Conservation (phyloP, 2,797 vertebrate genomes). For the Periophthalmus magnuspinnatus region DNA sequence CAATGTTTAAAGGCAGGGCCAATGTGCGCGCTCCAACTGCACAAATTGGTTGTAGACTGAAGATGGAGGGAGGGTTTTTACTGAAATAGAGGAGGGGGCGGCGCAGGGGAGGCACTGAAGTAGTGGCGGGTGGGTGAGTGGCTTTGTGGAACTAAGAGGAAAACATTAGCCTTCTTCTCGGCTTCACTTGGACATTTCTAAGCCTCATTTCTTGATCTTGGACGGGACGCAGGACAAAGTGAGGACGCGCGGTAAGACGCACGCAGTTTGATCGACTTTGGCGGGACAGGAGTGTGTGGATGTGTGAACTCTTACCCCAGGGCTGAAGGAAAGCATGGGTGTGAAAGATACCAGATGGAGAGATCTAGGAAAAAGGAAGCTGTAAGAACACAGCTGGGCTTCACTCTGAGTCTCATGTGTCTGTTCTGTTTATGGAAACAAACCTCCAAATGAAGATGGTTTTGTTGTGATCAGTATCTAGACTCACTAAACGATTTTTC, state of each 20-base stretch:
- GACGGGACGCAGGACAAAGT: slow-evolving; percentile 4
- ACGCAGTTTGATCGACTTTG: not conserved
- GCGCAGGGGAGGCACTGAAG: slow-evolving; percentile 20
- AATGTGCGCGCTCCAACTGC: not conserved
- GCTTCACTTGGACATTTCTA: slow-evolving; percentile 4
- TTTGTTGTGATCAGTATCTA: not conserved
- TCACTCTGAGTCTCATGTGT: not conserved
- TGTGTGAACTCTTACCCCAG: not conserved
- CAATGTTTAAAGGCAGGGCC: not conserved
- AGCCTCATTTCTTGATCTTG: not conserved
- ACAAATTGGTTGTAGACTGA: not conserved
- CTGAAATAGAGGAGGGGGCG: slow-evolving; percentile 22
- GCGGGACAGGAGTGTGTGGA: not conserved
- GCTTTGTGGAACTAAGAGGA: slow-evolving; percentile 25
- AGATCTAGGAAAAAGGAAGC: slow-evolving; percentile 32
- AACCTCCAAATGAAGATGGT: not conserved
- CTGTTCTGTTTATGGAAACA: not conserved
- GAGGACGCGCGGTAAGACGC: slow-evolving; percentile 36
- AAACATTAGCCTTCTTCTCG: slow-evolving; percentile 32
- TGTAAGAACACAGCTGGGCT: not conserved
- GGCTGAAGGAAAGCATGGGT: slow-evolving; percentile 21
- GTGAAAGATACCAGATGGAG: slow-evolving; percentile 21
- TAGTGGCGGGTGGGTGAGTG: not conserved
- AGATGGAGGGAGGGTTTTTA: slow-evolving; percentile 29
- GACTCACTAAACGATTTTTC: not conserved